Conservation (phyloP, 2,888 invertebrate species). For the Heterodera filipjevi region DNA sequence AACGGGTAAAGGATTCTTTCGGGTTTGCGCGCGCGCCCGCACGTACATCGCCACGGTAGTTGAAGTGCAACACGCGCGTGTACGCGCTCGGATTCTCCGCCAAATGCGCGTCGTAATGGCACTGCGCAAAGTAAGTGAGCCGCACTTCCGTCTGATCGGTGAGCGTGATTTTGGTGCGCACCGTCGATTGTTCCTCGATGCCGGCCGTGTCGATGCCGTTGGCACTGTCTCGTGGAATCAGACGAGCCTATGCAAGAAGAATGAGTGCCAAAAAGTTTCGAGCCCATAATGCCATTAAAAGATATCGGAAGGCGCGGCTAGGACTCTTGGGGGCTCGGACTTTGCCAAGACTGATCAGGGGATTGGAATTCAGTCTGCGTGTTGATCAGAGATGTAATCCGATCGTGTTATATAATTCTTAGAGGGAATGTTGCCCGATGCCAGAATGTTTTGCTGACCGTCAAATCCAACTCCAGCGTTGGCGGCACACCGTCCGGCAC, state of each 20-base stretch:
- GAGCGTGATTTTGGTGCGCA: constrained; percentile 33
- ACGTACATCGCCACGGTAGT: constrained; percentile 34
- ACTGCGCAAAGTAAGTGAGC: constrained; percentile 47
- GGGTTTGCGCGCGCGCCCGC: not conserved
- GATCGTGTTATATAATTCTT: no score
- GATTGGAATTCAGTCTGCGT: no score
- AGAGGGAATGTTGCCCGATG: not conserved
- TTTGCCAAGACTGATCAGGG: no score
- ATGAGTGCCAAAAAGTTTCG: no score
- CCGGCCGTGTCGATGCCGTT: not conserved
- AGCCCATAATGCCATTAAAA: no score
- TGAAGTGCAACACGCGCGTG: constrained; percentile 38
- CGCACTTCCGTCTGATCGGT: constrained; percentile 41
- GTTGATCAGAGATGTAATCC: no score
- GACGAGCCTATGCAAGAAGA: not conserved
- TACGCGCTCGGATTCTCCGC: constrained; percentile 40
- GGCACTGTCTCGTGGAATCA: not conserved
- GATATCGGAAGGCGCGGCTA: no score
- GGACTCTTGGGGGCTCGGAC: no score
- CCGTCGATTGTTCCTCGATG: not conserved
- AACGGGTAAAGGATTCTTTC: no score
- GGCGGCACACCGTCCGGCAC: constrained; percentile 29
- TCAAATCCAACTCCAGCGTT: constrained; percentile 30
- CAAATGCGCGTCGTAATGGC: constrained; percentile 42
- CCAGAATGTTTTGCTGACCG: constrained; percentile 1